A percentile compares a stretch with the other conserved stretches of the same genome.
Evolutionary conservation across 2,113 vertebrate species (phyloP).

Genomic region (Pomatorhinus ruficollis): DNA sequence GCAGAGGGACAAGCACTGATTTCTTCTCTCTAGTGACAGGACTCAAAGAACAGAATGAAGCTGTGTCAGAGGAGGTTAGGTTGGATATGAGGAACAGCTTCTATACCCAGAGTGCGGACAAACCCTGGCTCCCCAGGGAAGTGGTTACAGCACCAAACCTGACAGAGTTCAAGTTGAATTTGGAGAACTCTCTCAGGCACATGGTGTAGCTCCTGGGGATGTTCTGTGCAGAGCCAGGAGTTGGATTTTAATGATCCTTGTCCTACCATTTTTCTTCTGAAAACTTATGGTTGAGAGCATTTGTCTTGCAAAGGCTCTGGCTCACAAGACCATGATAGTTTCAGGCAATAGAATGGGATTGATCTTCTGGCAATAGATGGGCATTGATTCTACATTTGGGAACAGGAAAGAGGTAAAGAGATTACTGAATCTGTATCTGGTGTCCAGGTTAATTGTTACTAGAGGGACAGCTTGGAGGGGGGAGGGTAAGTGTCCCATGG

Average conservation of each 20-base stretch:
- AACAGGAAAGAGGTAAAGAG: not conserved
- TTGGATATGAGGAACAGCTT: not conserved
- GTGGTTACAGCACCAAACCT: not conserved
- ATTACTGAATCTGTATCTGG: not conserved
- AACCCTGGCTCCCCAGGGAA: not conserved
- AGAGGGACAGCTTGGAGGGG: not conserved
- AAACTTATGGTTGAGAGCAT: not conserved
- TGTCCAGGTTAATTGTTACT: not conserved
- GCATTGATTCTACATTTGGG: not conserved
- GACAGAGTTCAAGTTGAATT: not conserved
- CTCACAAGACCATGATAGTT: accelerated
- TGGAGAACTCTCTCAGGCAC: not conserved
- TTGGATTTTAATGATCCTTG: not conserved
- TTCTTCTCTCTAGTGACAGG: not conserved
- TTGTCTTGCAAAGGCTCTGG: not conserved
- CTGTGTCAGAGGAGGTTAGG: not conserved
- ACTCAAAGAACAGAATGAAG: not conserved
- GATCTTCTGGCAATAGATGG: not conserved
- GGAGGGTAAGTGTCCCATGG: not conserved
- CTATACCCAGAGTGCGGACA: not conserved
- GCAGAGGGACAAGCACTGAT: not conserved
- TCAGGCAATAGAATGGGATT: not conserved
- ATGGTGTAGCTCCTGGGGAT: not conserved
- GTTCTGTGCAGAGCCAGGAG: not conserved
- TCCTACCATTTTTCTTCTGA: not conserved